phyloP scores from a whole-genome alignment of 2,888 invertebrate species.

The Strigamia crassipes region DNA sequence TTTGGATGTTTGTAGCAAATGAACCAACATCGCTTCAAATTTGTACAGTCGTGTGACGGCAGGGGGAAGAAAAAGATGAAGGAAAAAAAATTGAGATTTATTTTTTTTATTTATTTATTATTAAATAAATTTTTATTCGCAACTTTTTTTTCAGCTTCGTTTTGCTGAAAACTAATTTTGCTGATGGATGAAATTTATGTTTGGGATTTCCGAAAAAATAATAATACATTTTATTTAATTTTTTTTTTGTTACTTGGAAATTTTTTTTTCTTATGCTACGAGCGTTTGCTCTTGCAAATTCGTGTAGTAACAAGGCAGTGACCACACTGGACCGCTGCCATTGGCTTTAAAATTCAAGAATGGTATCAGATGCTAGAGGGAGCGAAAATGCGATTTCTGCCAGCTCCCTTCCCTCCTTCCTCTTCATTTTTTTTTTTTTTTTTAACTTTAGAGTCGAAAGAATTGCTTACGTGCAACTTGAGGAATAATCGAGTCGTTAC shows the following conservation, averaged over 20 bases:
- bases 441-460: conserved; percentile 24
- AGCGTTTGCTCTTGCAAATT: conserved; percentile 21
- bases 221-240: conserved; percentile 7
- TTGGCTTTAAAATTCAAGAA: conserved; percentile 36
- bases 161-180: background rate
- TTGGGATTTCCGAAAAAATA: background rate
- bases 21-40: conserved; percentile 4
- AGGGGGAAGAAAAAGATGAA: background rate
- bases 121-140: background rate
- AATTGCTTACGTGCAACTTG: conserved; percentile 41
- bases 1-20: conserved; percentile 16
- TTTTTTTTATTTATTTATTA: background rate
- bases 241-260: conserved; percentile 5
- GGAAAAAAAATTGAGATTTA: background rate
- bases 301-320: conserved; percentile 11
- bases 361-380: conserved; percentile 22
- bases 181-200: background rate
- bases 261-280: background rate
- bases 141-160: background rate
- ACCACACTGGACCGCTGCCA: conserved; percentile 16
- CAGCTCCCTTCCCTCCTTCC: conserved; percentile 6
- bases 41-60: background rate
- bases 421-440: background rate
- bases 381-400: conserved; percentile 30
- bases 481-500: conserved; percentile 37